Percentiles rank a stretch among this genome's conserved stretches.
phyloP scores from a whole-genome alignment of 1,140 invertebrate genomes.

The Zaprionus davidi region DNA sequence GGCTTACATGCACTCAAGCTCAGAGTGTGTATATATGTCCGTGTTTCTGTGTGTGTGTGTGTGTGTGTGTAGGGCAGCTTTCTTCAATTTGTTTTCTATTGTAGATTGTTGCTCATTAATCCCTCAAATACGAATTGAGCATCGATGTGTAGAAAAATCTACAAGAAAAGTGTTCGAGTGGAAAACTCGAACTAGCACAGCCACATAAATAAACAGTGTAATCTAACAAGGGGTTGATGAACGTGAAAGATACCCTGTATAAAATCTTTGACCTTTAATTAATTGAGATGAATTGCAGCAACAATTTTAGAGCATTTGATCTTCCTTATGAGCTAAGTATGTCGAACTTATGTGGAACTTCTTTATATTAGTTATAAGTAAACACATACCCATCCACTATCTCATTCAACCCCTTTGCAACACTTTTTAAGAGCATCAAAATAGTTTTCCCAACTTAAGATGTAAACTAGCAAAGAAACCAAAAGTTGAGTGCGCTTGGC shows the following conservation, averaged over 20 bases:
- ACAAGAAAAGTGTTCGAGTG: constrained; percentile 80
- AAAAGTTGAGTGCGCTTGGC: no score
- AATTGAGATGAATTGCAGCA: neutral
- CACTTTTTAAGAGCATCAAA: no score
- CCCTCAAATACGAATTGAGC: constrained; percentile 65
- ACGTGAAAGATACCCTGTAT: constrained; percentile 20
- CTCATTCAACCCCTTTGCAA: no score
- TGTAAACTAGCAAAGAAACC: no score
- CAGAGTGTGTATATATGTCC: constrained; percentile 41
- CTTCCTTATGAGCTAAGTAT: no score
- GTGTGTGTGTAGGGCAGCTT: constrained; percentile 20
- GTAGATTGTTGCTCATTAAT: constrained; percentile 79
- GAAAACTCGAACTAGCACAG: constrained; percentile 62
- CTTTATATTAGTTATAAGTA: fast-evolving
- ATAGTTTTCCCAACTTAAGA: no score
- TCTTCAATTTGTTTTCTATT: constrained; percentile 78
- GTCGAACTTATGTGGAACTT: no score
- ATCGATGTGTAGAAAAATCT: constrained; percentile 72
- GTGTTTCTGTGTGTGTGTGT: constrained; percentile 23
- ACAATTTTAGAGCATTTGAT: no score
- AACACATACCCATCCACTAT: no score
- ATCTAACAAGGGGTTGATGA: neutral
- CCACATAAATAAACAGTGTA: constrained; percentile 38
- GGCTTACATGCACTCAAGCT: constrained; percentile 75
- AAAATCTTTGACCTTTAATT: neutral